phyloP scores from a whole-genome alignment of 2,797 vertebrate species.

The Mycteria americana region DNA sequence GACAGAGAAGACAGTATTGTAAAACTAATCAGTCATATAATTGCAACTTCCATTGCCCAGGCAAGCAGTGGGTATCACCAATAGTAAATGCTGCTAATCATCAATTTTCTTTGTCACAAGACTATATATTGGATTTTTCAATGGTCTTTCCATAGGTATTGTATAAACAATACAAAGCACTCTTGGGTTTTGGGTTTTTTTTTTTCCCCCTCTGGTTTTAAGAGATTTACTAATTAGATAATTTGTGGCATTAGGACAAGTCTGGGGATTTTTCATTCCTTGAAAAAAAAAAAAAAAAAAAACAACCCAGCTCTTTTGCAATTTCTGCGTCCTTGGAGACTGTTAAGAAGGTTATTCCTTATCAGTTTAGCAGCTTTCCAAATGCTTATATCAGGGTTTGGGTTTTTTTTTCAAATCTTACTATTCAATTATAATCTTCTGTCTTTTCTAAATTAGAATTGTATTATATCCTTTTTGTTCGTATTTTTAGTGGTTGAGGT shows the following conservation, averaged over 20 bases:
- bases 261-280: neutral
- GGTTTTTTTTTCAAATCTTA: neutral
- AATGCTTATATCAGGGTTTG: neutral
- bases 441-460: neutral
- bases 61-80: neutral
- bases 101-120: neutral
- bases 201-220: neutral
- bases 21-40: neutral
- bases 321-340: neutral
- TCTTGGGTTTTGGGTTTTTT: neutral
- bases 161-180: neutral
- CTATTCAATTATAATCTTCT: neutral
- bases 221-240: neutral
- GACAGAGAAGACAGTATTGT: neutral
- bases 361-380: neutral
- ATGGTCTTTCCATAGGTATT: neutral
- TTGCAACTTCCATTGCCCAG: neutral
- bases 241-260: neutral
- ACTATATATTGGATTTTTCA: neutral
- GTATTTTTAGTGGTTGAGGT: neutral
- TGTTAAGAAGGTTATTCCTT: neutral
- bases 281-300: neutral
- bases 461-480: neutral
- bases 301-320: neutral
- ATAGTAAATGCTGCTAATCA: neutral